Conservation (phyloP, 1,140 invertebrate genomes). For the Ptiloglossa arizonensis region DNA sequence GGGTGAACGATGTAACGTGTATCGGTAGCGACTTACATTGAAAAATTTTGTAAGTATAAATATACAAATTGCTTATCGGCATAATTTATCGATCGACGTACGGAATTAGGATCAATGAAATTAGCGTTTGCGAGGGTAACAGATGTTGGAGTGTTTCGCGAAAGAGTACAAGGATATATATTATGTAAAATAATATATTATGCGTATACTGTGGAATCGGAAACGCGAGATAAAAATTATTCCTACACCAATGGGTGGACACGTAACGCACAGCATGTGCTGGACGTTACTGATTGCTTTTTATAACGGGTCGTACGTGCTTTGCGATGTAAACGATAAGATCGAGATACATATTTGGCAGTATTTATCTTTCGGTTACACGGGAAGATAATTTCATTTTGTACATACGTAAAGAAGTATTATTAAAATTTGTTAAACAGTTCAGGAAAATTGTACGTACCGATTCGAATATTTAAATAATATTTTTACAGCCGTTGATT, state of each 20-base stretch:
- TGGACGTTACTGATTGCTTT: constrained; percentile 28
- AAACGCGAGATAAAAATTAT: not conserved
- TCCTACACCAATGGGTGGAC: constrained; percentile 7
- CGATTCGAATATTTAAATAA: not conserved
- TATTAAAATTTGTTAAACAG: not conserved
- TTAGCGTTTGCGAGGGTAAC: too few relatives aligned
- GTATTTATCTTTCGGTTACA: not conserved
- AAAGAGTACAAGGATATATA: too few relatives aligned
- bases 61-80: too few relatives aligned
- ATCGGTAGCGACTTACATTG: too few relatives aligned
- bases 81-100: too few relatives aligned
- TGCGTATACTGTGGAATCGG: too few relatives aligned
- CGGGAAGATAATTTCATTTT: not conserved
- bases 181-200: too few relatives aligned
- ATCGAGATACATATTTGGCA: constrained; percentile 14
- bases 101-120: too few relatives aligned
- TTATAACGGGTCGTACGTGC: constrained; percentile 13
- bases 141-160: too few relatives aligned
- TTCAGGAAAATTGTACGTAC: not conserved
- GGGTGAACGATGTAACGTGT: too few relatives aligned
- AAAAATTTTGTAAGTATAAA: too few relatives aligned
- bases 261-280: constrained; percentile 15
- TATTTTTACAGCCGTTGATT: not conserved
- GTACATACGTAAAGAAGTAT: not conserved
- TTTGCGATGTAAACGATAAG: not conserved